Evolutionary conservation across 2,113 vertebrate genomes (phyloP), one percentile per base, ranked within the genome.

Genomic region (Sterrhoptilus dennistouni): DNA sequence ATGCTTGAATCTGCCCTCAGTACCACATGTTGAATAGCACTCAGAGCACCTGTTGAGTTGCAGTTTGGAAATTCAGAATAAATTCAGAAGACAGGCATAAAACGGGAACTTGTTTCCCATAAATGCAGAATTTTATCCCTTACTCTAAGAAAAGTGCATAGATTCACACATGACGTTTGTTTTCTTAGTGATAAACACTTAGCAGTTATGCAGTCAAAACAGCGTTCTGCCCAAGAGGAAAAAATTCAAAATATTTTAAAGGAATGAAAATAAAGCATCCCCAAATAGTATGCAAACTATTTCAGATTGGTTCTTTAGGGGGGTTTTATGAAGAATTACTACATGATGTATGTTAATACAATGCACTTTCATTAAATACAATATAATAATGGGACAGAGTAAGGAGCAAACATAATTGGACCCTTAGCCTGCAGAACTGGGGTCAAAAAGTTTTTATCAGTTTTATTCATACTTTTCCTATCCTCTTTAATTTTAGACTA

Each of bases 201-300:
- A 60, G 18, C 14, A 76, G 44, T 87, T 83, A 71, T 36, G 31
- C 38, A 94, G 72, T 54, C 61, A 89, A 94, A 93, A 87, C 17
- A 57, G 19, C 35, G 36, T 78, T 93, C 88, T 93, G 33, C 77
- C 74, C 64, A 85, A 90, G 70, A 81, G 53, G 52, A 93, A 94
- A 35, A 87, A 90, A 80, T 77, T 47, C 50, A 94, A 83, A 96
- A 83, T 7, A 89, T 17, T 61, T 87, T 69, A 66, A 87, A 94
- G 42, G 20, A 92, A 64, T 31, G 11, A 91, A 94, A 87, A 75
- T 33, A 76, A 87, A 87, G 0, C 13, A 45, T 38, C 79, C 54
- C 25, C 29, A 79, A 87, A 81, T 47, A 52, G 9, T 47, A 89
- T 74, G 52, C 40, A 87, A 82, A 54, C 24, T 84, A 27, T 87